Base-by-base conservation (phyloP, 2,113 vertebrate species). In the Sphaerodactylus townsendi region DNA sequence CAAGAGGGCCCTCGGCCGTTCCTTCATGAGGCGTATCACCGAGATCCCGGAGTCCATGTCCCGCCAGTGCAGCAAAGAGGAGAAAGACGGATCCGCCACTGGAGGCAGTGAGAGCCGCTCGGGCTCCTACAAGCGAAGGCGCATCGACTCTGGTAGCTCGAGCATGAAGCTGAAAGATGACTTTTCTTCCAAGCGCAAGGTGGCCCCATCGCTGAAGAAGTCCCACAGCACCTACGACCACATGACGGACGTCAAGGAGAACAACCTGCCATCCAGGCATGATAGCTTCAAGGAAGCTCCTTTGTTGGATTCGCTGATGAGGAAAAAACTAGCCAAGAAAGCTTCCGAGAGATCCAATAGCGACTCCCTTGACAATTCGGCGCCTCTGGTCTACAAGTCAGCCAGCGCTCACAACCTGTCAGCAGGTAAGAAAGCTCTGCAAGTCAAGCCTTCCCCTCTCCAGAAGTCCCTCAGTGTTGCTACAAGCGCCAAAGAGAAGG, bases 391-490 rank as follows among this genome's bases (percentile, higher is more conserved):
- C 14, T 98, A 96, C 88, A 98, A 97, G 87, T 99, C 98, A 0
- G 97, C 96, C 83, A 99, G 98, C 1, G 97, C 98, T 53, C 98
- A 98, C 75, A 98, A 98, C 87, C 94, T 99, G 79, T 89, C 92
- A 0, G 96, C 96, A 25, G 93, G 94, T 37, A 96, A 94, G 70
- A 96, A 95, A 86, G 89, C 95, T 3, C 81, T 96, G 70, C 95
- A 91, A 62, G 96, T 96, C 48, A 73, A 94, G 77, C 89, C 90
- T 10, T 93, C 14, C 25, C 96, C 92, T 14, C 89, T 97, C 77
- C 97, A 98, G 59, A 98, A 98, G 90, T 97, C 98, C 2, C 95
- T 95, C 88, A 98, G 97, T 76, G 89, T 93, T 0, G 89, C 93
- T 1, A 35, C 77, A 10, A 92, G 90, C 0, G 86, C 90, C 0